Evolutionary conservation across 2,888 invertebrate species (phyloP).

Genomic region (Eilema sororculum): DNA sequence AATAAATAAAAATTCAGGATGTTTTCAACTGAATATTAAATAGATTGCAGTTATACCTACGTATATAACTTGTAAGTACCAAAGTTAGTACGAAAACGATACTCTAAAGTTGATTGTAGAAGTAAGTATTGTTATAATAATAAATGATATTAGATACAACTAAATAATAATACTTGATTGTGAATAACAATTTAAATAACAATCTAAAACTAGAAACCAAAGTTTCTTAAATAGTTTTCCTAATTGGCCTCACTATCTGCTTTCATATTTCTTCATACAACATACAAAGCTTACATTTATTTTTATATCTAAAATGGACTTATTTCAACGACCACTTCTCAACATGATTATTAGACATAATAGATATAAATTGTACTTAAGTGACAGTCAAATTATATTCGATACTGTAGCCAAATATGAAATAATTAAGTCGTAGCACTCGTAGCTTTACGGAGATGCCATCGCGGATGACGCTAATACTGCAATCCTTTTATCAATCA

Average conservation of each 20-base stretch:
- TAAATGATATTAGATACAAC: no score
- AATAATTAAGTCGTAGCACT: not conserved
- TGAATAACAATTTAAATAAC: not conserved
- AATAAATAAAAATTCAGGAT: not conserved
- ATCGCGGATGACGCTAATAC: no score
- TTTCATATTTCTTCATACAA: constrained; percentile 69
- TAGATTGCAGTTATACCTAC: not conserved
- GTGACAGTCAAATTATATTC: not conserved
- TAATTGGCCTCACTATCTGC: constrained; percentile 79
- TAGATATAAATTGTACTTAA: not conserved
- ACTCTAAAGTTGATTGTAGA: no score
- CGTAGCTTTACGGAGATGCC: not conserved
- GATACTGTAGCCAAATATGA: not conserved
- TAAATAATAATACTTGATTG: not conserved
- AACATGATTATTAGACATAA: not conserved
- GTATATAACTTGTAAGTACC: no score
- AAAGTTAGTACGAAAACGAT: no score
- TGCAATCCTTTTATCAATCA: no score
- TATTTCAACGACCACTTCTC: constrained; percentile 15
- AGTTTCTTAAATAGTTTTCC: constrained; percentile 1
- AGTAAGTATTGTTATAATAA: no score
- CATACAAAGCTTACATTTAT: constrained; percentile 48
- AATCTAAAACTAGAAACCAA: constrained; percentile 38
- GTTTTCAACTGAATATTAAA: not conserved
- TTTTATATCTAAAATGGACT: constrained; percentile 22